Evolutionary conservation across 2,113 vertebrate species (phyloP), one percentile per base, ranked within the genome.

Genomic region (Hydropotes inermis): DNA sequence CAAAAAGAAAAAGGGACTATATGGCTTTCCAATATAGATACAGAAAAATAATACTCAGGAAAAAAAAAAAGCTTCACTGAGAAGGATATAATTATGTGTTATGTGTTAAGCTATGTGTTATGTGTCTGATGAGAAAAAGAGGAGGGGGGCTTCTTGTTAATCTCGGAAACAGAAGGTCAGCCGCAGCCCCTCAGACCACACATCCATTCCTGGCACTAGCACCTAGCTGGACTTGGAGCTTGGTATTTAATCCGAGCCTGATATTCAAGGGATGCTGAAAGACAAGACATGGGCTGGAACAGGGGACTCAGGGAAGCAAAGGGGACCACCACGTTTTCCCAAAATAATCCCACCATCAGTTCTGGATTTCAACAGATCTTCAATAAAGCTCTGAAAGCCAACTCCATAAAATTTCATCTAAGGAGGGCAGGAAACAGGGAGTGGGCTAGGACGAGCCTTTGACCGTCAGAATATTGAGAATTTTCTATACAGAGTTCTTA

Each of bases 31-130:
- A 84, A 92, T 70, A 94, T 50, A 94, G 87, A 83, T 83, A 88
- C 27, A 96, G 67, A 89, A 94, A 94, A 94, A 93, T 87, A 94
- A 89, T 83, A 23, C 60, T 89, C 33, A 88, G 90, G 92, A 67
- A 61, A 89, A 23, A 79, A 47, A 50, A 43, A 76, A 76, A 6
- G 60, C 12, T 95, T 92, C 58, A 90, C 43, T 19, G n/a, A 95
- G 60, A 86, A 70, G 58, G 21, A 28, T 76, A 76, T 85, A 96
- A 96, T 88, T 93, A 36, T 78, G 74, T 74, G 5, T 61, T 93
- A 28, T 39, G 8, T 50, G 7, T 88, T n/a, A n/a, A n/a, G n/a
- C 36, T 57, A 36, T 78, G 74, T 74, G 5, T 61, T 93, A 28
- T 39, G 8, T 50, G 7, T 88, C 27, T 97, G 39, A 91, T 43